Base-by-base conservation (phyloP, 1,140 invertebrate genomes). In the Lasioglossum albipes region DNA sequence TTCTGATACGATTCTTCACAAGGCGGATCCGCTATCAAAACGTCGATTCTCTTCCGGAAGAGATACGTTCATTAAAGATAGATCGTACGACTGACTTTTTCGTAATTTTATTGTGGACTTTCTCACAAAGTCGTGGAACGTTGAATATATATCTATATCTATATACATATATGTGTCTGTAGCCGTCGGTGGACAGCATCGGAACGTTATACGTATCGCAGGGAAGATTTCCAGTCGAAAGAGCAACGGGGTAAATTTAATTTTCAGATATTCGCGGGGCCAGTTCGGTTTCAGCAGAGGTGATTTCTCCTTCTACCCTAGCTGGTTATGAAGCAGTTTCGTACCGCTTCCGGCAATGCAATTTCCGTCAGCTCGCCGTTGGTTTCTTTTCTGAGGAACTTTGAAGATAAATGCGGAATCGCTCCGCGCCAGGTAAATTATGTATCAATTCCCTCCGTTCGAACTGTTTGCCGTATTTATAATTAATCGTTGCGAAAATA, bases 101-200 rank as follows among this genome's bases (percentile, higher is more conserved):
- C 52, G 62, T 84, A 76, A 85, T 81, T 81, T 70, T 54, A 73
- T 84, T 75, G 59, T 57, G 13, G 13, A 73, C 13, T 16, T 68
- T 57, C 72, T 74, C 27, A 36, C 67, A 22, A 10, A 45, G 54
- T 27, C 52, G 66, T 42, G 36, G 49, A 45, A 64, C 71, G 73
- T 72, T 68, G 68, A 80, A 75, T 64, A 42, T 52, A 45, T 45
- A 49, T 36, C 36, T 36, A 36, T 36, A 36, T 36, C 1, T 36
- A 36, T 36, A 36, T 36, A 36, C 2, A 36, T 3, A 36, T 36
- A 36, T 36, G 5, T 36, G 36, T 45, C 42, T n/a, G 41, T 0
- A 49, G 42, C 42, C 20, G n/a, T 1, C 7, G n/a, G 12, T 79
- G 75, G 54, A 68, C 59, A 49, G 41, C 49, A 57, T 42, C 16